Evolutionary conservation across 2,113 vertebrate genomes (phyloP), one percentile per base, ranked within the genome.

Genomic region (Strix uralensis): DNA sequence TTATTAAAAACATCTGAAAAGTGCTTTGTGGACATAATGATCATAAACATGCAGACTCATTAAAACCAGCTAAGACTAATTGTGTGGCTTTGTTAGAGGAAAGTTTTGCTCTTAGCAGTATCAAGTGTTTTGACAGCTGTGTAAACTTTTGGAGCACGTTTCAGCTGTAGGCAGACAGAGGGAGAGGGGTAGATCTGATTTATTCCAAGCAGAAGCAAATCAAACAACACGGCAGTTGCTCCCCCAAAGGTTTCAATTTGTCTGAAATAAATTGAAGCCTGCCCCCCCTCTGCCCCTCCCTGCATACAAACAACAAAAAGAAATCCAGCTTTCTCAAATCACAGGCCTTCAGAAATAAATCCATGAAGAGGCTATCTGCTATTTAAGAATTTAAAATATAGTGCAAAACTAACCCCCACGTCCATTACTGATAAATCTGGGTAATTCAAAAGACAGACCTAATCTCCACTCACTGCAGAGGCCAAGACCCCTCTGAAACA

Each of bases 81-180:
- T 91, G 44, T 26, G 38, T 72, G 81, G 61, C 69, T 86, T 92
- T 71, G 34, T 32, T 57, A 83, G 36, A 89, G 32, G 38, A 49
- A 90, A 81, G 80, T 84, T 94, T 86, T 91, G 65, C 34, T 92
- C 44, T 91, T 89, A 71, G 42, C 47, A 84, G 26, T n/a, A 79
- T 51, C 61, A 61, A 92, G 44, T 67, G 57, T 79, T 94, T 95
- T 89, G 57, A 84, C 86, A 96, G 90, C 73, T 95, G 84, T 49
- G 54, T 49, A 92, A 92, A 84, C 65, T 91, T 93, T 34, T 12
- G 16, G 52, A 96, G 57, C 58, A 34, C 9, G 2, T 92, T 95
- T 83, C 69, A 84, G 75, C 65, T 86, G 80, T 49, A 86, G 44
- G 66, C 71, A 81, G 54, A 26, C 15, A 16, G 27, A 74, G 34